phyloP scores from a whole-genome alignment of 2,797 vertebrate genomes.

The Myotis pilosus region DNA sequence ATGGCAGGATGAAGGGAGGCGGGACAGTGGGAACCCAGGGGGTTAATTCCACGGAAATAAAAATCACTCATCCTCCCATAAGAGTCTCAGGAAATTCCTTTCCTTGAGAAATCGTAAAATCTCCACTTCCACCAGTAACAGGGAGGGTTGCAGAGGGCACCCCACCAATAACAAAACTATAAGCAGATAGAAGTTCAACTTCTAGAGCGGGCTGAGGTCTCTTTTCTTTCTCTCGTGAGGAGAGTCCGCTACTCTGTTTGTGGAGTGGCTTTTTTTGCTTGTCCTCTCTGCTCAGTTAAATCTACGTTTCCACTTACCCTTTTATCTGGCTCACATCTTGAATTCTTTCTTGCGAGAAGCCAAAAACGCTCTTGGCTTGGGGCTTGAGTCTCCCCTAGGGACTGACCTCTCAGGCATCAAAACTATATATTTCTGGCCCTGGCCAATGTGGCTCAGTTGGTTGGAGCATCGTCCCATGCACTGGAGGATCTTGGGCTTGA shows the following conservation, averaged over 20 bases:
- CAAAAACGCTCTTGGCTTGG: background rate
- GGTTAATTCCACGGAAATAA: background rate
- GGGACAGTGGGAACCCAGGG: background rate
- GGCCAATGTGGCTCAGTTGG: background rate
- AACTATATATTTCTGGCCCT: background rate
- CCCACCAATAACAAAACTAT: background rate
- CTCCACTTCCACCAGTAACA: background rate
- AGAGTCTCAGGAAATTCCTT: background rate
- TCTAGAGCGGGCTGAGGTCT: background rate
- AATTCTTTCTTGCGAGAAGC: background rate
- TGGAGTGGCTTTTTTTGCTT: background rate
- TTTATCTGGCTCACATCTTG: background rate
- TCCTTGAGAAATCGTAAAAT: background rate
- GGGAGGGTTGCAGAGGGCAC: background rate
- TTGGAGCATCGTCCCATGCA: background rate
- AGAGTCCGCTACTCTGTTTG: background rate
- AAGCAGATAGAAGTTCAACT: background rate
- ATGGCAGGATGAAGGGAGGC: background rate
- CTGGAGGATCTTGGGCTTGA: background rate
- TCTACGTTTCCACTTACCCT: background rate
- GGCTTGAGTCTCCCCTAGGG: background rate
- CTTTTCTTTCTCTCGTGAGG: background rate
- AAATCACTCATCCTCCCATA: background rate
- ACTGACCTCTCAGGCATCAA: background rate
- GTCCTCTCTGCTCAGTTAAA: background rate